Evolutionary conservation across 2,113 vertebrate species (phyloP), one percentile per base, ranked within the genome.

Genomic region (Epinephelus cyanopodus): DNA sequence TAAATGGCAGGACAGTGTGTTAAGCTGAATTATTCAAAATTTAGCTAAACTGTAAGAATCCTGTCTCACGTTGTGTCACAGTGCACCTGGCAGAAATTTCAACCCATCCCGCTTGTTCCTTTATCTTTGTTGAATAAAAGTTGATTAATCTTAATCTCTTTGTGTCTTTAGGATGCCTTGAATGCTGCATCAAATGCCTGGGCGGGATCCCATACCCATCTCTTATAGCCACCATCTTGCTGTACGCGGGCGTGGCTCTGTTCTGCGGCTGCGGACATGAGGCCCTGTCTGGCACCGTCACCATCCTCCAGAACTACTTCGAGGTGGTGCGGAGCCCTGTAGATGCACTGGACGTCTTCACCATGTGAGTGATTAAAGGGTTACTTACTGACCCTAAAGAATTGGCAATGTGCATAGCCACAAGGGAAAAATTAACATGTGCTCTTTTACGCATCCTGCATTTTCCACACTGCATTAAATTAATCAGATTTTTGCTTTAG

Each of bases 221-320:
- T 23, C 93, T 99, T 77, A 96, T 99, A 17, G 98, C 98, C 71
- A 99, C 98, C 87, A 98, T 99, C 94, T 93, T 99, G 92, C 96
- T 99, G 25, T 99, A 99, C 0, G 98, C 98, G 6, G 98, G 98
- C 0, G 98, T 99, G 25, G 98, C 98, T 0, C 95, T 99, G 33
- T 99, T 99, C 96, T 99, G 98, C 80, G 98, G 98, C 67, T 99
- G 98, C 10, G 98, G 98, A 18, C 98, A 99, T 83, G 98, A 99
- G 95, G 98, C 98, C 1, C 97, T 99, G 58, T 97, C 97, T 0
- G 98, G 98, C 87, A 99, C 98, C 0, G 97, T 98, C 95, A 98
- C 97, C 92, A 99, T 99, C 89, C 97, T 99, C 88, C 98, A 99
- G 89, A 98, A 96, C 93, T 99, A 99, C 93, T 99, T 99, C 80